phyloP scores from a whole-genome alignment of 64 coral and sea anemone genomes.

The Pocillopora verrucosa region DNA sequence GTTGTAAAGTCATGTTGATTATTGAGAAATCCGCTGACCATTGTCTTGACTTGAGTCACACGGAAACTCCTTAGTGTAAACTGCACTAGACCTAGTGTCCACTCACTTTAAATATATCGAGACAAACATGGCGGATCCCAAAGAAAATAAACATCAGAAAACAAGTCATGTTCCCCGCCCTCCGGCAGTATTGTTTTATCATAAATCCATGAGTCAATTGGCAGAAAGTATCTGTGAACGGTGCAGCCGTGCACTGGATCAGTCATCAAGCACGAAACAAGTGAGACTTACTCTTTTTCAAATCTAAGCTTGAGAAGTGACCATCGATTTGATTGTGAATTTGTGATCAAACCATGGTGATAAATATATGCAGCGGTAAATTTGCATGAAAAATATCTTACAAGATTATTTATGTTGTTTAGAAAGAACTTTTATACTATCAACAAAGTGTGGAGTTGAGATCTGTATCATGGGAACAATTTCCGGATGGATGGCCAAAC shows the following conservation, averaged over 20 bases:
- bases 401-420: not conserved
- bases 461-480: slow-evolving; percentile 83
- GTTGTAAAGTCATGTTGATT: not conserved
- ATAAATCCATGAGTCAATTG: slow-evolving; percentile 77
- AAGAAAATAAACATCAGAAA: not conserved
- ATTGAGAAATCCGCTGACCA: slow-evolving; percentile 36
- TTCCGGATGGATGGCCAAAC: slow-evolving; percentile 95
- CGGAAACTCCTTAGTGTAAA: not conserved
- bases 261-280: slow-evolving; percentile 7
- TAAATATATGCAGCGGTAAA: not conserved
- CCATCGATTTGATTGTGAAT: not conserved
- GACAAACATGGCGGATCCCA: slow-evolving; percentile 57
- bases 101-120: not conserved
- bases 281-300: slow-evolving; percentile 2
- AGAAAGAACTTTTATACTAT: slow-evolving; percentile 70
- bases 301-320: too few relatives aligned
- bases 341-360: not conserved
- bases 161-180: slow-evolving; percentile 56
- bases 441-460: slow-evolving; percentile 77
- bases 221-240: slow-evolving; percentile 78
- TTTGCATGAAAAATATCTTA: not conserved
- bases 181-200: slow-evolving; percentile 78
- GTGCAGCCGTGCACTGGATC: slow-evolving; percentile 38
- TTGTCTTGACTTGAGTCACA: too few relatives aligned
- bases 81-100: not conserved